A percentile compares a stretch with the other conserved stretches of the same genome.
phyloP scores from a whole-genome alignment of 2,888 invertebrate species.

The Antheraea yamamai region DNA sequence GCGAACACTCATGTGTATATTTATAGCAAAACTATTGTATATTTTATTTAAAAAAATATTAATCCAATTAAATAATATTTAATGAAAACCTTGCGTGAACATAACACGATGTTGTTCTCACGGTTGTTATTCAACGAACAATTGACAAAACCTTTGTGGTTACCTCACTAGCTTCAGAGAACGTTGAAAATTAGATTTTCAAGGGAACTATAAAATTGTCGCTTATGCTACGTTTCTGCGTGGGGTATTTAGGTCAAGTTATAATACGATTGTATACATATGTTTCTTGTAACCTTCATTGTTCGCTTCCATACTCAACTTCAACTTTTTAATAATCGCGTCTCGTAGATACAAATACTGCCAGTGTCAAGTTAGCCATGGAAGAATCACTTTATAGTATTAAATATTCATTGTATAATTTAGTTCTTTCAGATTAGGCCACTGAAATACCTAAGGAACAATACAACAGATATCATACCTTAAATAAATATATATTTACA shows the following conservation, averaged over 20 bases:
- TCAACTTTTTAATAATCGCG: too few relatives aligned
- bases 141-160: conserved; percentile 54
- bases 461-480: too few relatives aligned
- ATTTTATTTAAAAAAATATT: too few relatives aligned
- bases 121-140: conserved; percentile 38
- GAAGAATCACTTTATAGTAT: too few relatives aligned
- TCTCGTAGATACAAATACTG: too few relatives aligned
- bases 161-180: neutral
- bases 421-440: too few relatives aligned
- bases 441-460: too few relatives aligned
- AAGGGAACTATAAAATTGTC: conserved; percentile 12
- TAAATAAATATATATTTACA: too few relatives aligned
- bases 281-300: neutral
- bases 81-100: conserved; percentile 42
- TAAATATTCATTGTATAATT: too few relatives aligned
- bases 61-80: neutral
- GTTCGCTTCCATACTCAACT: neutral
- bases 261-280: neutral
- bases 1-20: too few relatives aligned
- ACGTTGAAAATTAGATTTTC: conserved; percentile 11
- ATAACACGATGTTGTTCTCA: conserved; percentile 51
- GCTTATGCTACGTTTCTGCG: neutral
- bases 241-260: neutral
- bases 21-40: too few relatives aligned
- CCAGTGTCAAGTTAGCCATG: too few relatives aligned